Conservation (phyloP, 2,113 vertebrate genomes). For the Carassius auratus region DNA sequence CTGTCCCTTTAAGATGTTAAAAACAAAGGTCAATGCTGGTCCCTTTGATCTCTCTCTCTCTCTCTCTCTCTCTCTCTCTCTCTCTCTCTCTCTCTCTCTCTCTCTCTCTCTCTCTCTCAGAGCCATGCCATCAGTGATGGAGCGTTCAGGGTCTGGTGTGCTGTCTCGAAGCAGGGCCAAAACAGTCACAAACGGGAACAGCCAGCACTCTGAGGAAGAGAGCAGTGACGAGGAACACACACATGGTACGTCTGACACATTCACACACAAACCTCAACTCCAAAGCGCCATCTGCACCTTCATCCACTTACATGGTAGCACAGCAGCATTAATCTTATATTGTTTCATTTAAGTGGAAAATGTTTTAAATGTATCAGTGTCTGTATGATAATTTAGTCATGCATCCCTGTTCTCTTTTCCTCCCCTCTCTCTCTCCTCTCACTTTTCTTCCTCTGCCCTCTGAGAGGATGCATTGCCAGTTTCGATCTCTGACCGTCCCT, state of each 20-base stretch:
- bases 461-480: conserved; percentile 7
- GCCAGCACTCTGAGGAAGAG: conserved; percentile 76
- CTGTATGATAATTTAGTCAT: conserved; percentile 12
- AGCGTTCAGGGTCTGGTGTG: conserved; percentile 84
- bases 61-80: not conserved
- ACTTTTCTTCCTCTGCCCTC: conserved; percentile 58
- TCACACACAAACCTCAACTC: conserved; percentile 40
- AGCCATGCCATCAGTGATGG: conserved; percentile 89
- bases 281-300: conserved; percentile 40
- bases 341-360: not conserved
- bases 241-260: conserved; percentile 67
- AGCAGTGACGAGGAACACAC: conserved; percentile 81
- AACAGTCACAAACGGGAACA: conserved; percentile 82
- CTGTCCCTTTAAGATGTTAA: conserved; percentile 7
- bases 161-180: conserved; percentile 88
- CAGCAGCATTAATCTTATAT: not conserved
- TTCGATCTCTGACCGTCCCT: conserved; percentile 26
- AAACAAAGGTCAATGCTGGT: not conserved
- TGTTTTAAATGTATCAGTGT: not conserved
- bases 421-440: conserved; percentile 58
- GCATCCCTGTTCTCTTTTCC: conserved; percentile 49
- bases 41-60: not conserved
- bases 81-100: not conserved
- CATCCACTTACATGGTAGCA: not conserved
- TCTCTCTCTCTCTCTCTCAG: not conserved